Evolutionary conservation across 2,113 vertebrate genomes (phyloP).

Genomic region (Zeus faber): DNA sequence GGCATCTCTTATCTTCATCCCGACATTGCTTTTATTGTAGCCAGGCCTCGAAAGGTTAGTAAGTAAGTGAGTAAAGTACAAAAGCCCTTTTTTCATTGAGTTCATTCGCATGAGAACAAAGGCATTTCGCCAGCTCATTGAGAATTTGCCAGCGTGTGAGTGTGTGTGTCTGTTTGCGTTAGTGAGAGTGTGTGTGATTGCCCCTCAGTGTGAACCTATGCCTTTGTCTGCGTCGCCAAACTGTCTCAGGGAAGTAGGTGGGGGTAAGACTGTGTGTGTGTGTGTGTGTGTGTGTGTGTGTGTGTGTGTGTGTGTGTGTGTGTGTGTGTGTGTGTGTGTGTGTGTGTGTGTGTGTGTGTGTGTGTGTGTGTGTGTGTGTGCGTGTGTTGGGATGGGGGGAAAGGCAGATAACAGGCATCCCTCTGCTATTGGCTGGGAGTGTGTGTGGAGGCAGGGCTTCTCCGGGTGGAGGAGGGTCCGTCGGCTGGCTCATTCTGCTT

Average conservation of each 20-base stretch:
- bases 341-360: not conserved
- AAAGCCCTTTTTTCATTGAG: no score
- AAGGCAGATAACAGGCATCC: not conserved
- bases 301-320: no score
- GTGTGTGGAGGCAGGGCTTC: not conserved
- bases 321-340: not conserved
- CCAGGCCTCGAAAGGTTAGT: no score
- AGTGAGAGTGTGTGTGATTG: not conserved
- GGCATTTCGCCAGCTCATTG: not conserved
- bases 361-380: no score
- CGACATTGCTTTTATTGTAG: no score
- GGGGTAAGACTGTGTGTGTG: not conserved
- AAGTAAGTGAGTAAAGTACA: no score
- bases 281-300: no score
- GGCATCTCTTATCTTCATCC: no score
- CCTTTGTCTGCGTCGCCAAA: not conserved
- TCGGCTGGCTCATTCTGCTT: not conserved
- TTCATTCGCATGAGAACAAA: not conserved
- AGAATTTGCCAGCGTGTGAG: not conserved
- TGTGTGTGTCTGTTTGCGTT: not conserved
- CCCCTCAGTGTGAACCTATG: not conserved
- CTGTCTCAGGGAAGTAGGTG: not conserved
- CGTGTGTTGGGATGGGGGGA: no score
- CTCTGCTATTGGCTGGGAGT: not conserved
- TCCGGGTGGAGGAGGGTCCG: not conserved